Percentiles rank a stretch among this genome's conserved stretches.
phyloP scores from a whole-genome alignment of 64 coral and sea anemone genomes.

The Porites australiensis region DNA sequence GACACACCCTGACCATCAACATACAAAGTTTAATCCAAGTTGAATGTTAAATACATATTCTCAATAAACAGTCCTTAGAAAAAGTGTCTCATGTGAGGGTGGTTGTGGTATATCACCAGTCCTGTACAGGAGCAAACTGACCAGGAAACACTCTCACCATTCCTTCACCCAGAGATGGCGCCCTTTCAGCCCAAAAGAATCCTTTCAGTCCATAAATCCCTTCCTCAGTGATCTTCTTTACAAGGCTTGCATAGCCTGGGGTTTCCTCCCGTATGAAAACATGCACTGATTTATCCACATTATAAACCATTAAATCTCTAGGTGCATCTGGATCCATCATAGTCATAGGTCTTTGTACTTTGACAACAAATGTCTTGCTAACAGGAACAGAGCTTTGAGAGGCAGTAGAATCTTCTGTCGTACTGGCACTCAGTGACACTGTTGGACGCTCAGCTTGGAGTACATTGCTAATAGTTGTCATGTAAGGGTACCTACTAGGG shows the following conservation, averaged over 20 bases:
- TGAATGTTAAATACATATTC: too few relatives aligned
- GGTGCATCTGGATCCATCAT: background rate
- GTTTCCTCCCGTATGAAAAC: slow-evolving; percentile 57
- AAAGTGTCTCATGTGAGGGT: too few relatives aligned
- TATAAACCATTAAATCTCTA: slow-evolving; percentile 69
- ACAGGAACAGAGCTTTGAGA: slow-evolving; percentile 6
- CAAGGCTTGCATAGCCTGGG: slow-evolving; percentile 43
- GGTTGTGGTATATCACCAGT: slow-evolving; percentile 35
- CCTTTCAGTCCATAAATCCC: slow-evolving; percentile 60
- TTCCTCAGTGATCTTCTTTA: slow-evolving; percentile 51
- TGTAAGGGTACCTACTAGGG: slow-evolving; percentile 20
- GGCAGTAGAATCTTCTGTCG: background rate
- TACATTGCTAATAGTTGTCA: slow-evolving; percentile 52
- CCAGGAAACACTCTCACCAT: slow-evolving; percentile 50
- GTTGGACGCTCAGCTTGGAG: slow-evolving; percentile 24
- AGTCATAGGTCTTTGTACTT: slow-evolving; percentile 49
- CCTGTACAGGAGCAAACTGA: slow-evolving; percentile 43
- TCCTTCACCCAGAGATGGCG: background rate
- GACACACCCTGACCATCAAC: too few relatives aligned
- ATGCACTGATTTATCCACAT: slow-evolving; percentile 71
- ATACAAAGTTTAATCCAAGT: too few relatives aligned
- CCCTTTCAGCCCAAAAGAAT: slow-evolving; percentile 64
- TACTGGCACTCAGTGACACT: slow-evolving; percentile 9
- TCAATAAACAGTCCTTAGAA: too few relatives aligned
- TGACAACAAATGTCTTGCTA: slow-evolving; percentile 61